Base-by-base conservation (phyloP, 2,888 invertebrate genomes). In the Ectobius pallidus region DNA sequence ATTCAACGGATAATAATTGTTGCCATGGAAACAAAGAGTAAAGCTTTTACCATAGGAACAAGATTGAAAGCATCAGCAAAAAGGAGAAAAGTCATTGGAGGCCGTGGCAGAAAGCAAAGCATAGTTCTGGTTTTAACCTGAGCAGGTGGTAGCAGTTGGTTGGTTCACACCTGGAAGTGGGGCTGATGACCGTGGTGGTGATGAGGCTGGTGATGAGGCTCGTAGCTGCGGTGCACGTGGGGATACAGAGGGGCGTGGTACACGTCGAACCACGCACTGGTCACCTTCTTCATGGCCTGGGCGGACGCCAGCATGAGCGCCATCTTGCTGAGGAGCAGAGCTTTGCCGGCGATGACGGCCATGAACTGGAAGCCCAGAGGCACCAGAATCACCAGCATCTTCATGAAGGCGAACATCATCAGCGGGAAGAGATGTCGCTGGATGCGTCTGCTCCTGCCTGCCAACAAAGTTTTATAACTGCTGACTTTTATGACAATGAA, bases 331-430 rank as follows among this genome's bases (percentile, higher is more conserved):
- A 94, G 83, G 0, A 94, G 82, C 3, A 94, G 81, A 0, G 94
- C 93, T 80, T 94, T 94, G 34, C 93, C 94, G 4, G 93, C 92
- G 1, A 94, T 85, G 0, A 94, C 91, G 0, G 94, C 92, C 0
- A 94, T 85, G 81, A 94, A 91, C 81, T 94, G 93, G 81, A 94
- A 94, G 16, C 93, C 94, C 89, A 94, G 89, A 0, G 94, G 94
- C 16, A 94, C 85, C 0, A 94, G 81, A 3, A 94, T 89, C 81
- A 92, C 89, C 0, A 92, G 91, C 79, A 94, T 88, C 18, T 93
- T 89, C 32, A 93, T 87, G 20, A 92, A 84, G 0, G 92, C 93
- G 79, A 93, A 92, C 86, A 93, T 89, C 88, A 94, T 88, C 83
- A 93, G 87, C 0, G 92, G 90, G 83, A 75, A 74, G 87, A 93